Percentiles rank a stretch among this genome's conserved stretches.
Conservation (phyloP, 2,888 invertebrate genomes). For the Amiota minor region DNA sequence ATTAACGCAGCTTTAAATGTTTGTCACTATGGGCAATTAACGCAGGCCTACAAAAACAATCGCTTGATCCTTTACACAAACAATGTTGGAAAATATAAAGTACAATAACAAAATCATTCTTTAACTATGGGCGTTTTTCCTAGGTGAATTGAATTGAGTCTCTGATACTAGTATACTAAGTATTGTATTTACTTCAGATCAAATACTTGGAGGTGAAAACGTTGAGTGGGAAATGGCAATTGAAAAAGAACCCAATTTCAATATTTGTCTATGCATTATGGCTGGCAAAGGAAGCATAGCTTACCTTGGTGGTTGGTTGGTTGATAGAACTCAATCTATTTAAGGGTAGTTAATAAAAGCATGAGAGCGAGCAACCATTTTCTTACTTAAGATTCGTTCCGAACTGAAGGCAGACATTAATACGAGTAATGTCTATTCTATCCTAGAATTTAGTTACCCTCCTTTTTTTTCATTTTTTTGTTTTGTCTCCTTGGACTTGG, state of each 20-base stretch:
- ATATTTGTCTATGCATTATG: conserved; percentile 54
- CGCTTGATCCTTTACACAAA: conserved; percentile 71
- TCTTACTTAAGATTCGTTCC: not conserved
- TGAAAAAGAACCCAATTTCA: conserved; percentile 52
- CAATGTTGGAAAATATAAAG: conserved; percentile 20
- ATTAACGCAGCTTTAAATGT: conserved; percentile 67
- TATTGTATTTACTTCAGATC: no score
- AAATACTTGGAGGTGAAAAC: no score
- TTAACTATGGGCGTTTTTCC: no score
- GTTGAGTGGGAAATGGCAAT: conserved; percentile 56
- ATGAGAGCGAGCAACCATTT: not conserved
- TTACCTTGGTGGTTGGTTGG: not conserved
- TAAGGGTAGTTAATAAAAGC: not conserved
- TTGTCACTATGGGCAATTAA: conserved; percentile 71
- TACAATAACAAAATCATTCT: no score
- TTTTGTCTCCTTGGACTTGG: not conserved
- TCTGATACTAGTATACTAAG: no score
- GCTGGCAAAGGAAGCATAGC: not conserved
- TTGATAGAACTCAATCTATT: not conserved
- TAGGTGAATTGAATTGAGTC: no score
- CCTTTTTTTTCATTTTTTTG: not conserved
- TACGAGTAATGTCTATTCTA: not conserved
- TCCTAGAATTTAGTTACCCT: not conserved
- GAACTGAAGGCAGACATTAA: not conserved
- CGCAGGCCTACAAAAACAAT: conserved; percentile 68